Conservation (phyloP, 2,888 invertebrate genomes). For the Euplexia lucipara region DNA sequence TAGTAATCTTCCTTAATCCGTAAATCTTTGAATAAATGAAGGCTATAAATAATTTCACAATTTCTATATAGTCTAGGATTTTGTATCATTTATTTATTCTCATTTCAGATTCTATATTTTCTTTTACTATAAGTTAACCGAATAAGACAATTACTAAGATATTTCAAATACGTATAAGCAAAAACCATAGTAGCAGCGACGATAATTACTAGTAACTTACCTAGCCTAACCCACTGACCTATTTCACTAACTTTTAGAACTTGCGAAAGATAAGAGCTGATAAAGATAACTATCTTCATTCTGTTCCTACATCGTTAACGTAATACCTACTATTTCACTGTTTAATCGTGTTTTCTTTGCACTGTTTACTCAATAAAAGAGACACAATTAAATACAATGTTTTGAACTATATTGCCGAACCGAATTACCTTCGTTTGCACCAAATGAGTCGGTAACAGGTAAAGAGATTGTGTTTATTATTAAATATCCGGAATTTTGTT, state of each 20-base stretch:
- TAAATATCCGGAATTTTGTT: conserved; percentile 83
- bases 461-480: conserved; percentile 78
- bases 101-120: too few relatives aligned
- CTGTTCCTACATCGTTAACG: conserved; percentile 35
- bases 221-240: conserved; percentile 53
- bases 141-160: conserved; percentile 9
- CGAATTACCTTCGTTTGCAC: conserved; percentile 79
- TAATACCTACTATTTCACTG: conserved; percentile 17
- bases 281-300: conserved; percentile 45
- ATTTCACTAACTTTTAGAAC: conserved; percentile 57
- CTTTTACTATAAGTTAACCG: background rate
- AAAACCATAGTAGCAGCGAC: conserved; percentile 29
- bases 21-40: too few relatives aligned
- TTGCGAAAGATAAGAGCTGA: conserved; percentile 53
- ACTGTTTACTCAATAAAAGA: conserved; percentile 15
- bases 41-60: too few relatives aligned
- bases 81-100: too few relatives aligned
- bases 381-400: conserved; percentile 29
- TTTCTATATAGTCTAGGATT: too few relatives aligned
- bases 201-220: conserved; percentile 44
- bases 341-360: conserved; percentile 18
- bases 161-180: conserved; percentile 19
- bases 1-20: too few relatives aligned
- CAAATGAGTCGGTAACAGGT: conserved; percentile 77
- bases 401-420: conserved; percentile 68